Conservation (phyloP, 2,797 vertebrate genomes). For the Novumbra hubbsi region DNA sequence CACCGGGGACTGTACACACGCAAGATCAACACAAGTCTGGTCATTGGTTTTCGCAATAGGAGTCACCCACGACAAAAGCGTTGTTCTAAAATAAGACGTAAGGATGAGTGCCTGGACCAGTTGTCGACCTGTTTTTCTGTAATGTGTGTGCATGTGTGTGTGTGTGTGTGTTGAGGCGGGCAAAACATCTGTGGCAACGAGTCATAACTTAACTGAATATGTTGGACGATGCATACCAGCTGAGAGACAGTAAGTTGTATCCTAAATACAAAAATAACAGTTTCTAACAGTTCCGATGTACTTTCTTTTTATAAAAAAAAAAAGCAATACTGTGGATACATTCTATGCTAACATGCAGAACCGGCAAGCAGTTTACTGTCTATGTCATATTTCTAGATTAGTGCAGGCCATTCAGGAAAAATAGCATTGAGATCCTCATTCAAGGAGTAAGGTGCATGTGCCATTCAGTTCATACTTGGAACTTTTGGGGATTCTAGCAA, state of each 20-base stretch:
- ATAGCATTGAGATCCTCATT: constrained; percentile 49
- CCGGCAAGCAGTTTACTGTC: constrained; percentile 26
- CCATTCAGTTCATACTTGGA: constrained; percentile 43
- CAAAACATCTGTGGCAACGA: neutral
- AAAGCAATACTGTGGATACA: constrained; percentile 44
- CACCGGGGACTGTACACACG: constrained; percentile 12
- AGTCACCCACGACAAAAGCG: constrained; percentile 18
- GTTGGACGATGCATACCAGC: neutral
- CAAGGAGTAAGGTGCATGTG: constrained; percentile 69
- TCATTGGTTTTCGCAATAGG: constrained; percentile 17
- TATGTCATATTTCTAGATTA: neutral
- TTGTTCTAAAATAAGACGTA: constrained; percentile 1
- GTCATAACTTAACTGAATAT: neutral
- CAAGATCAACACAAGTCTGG: constrained; percentile 4
- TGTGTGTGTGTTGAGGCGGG: neutral
- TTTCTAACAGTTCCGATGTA: constrained; percentile 23
- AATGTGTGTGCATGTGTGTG: constrained; percentile 14
- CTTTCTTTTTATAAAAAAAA: constrained; percentile 26
- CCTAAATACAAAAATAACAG: constrained; percentile 29
- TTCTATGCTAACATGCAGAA: constrained; percentile 52
- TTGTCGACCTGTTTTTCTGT: constrained; percentile 19
- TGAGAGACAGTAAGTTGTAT: neutral
- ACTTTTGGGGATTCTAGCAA: constrained; percentile 3
- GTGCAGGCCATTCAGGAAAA: constrained; percentile 20
- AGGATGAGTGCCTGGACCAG: constrained; percentile 17